A percentile compares a stretch with the other conserved stretches of the same genome.
These are phyloP conservation scores for Mesorhabditis sp. DNA, from an alignment of 2,888 invertebrate genomes.

Conservation along the genomic window DNA sequence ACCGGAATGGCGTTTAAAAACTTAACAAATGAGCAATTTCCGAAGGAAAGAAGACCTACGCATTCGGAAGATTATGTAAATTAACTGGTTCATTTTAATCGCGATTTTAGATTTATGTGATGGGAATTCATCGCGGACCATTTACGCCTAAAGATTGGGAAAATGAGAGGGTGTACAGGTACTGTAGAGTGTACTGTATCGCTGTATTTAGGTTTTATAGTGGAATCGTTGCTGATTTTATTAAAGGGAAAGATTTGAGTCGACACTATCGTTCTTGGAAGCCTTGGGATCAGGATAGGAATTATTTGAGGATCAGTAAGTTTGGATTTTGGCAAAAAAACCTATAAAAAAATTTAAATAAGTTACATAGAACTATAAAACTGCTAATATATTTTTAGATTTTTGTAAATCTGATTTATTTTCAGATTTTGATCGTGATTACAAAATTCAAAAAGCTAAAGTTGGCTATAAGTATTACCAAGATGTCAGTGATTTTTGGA, in stretches of 20 bases:
- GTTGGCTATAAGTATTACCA: not conserved
- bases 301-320: not conserved
- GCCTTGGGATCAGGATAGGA: not conserved
- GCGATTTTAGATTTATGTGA: not conserved
- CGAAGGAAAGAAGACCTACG: not conserved
- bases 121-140: not conserved
- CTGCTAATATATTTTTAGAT: no score
- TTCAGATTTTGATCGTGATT: not conserved
- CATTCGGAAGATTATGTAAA: not conserved
- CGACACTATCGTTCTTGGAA: not conserved
- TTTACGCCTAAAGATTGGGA: not conserved
- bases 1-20: not conserved
- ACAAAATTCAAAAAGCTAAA: not conserved
- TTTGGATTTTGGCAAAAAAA: not conserved
- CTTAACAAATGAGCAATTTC: not conserved
- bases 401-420: no score
- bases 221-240: not conserved
- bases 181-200: not conserved
- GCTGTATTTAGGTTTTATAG: not conserved
- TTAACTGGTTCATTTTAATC: not conserved
- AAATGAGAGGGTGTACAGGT: not conserved
- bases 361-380: not conserved
- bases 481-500: slow-evolving; percentile 1
- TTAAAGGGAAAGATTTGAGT: not conserved
- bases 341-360: not conserved